Percentiles rank a stretch among this genome's conserved stretches.
These are phyloP conservation scores for Drosophila bocqueti DNA, from an alignment of 1,140 invertebrate genomes.

Conservation along the genomic window DNA sequence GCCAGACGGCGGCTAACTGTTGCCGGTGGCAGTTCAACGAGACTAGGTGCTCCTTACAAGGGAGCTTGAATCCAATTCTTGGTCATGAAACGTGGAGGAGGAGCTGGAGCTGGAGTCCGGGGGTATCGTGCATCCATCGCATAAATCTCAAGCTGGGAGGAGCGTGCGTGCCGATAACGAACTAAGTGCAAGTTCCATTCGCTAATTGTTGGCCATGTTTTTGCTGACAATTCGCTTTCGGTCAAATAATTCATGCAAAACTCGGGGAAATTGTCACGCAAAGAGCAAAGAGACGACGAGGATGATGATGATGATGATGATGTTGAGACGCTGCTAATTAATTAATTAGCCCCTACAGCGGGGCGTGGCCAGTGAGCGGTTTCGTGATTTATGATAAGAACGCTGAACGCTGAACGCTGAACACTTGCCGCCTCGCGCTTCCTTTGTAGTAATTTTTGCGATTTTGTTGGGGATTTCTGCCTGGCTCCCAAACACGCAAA, in stretches of 20 bases:
- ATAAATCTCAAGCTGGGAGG: slow-evolving; percentile 57
- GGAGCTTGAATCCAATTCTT: neutral
- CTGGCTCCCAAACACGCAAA: slow-evolving; percentile 53
- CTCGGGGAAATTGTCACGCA: slow-evolving; percentile 68
- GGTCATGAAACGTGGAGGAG: neutral
- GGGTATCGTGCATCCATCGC: slow-evolving; percentile 52
- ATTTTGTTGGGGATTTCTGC: slow-evolving; percentile 32
- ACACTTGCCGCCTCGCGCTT: slow-evolving; percentile 9
- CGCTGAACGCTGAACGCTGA: slow-evolving; percentile 23
- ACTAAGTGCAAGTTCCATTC: slow-evolving; percentile 44
- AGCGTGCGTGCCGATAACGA: slow-evolving; percentile 68
- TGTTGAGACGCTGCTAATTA: slow-evolving; percentile 70
- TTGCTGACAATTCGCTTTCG: slow-evolving; percentile 74
- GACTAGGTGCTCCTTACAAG: slow-evolving; percentile 53
- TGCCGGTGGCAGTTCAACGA: neutral
- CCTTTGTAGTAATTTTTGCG: slow-evolving; percentile 31
- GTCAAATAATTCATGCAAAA: slow-evolving; percentile 55
- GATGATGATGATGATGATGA: slow-evolving; percentile 11
- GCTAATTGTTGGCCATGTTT: slow-evolving; percentile 76
- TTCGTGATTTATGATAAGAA: slow-evolving; percentile 65
- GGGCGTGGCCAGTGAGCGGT: slow-evolving; percentile 50
- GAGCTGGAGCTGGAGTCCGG: too few relatives aligned
- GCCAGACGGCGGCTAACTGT: neutral
- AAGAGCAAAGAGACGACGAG: slow-evolving; percentile 19
- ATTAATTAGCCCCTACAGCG: slow-evolving; percentile 60